Evolutionary conservation across 2,797 vertebrate genomes (phyloP), one percentile per base, ranked within the genome.

Genomic region (Todus mexicanus): DNA sequence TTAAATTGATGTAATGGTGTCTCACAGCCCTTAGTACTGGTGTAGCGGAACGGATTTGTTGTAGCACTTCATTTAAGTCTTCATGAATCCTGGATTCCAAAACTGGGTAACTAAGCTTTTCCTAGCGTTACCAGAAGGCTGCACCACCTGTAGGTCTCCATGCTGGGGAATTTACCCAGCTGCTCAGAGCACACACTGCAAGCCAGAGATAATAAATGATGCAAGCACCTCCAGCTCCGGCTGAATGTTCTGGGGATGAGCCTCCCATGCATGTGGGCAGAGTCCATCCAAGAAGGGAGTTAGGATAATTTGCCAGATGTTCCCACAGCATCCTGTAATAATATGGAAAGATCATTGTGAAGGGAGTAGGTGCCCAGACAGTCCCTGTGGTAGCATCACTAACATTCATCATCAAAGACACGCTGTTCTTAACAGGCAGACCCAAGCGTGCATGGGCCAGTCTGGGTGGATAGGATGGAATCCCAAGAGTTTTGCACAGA

Each of bases 301-400:
- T 69, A 69, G 76, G 76, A 90, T 48, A 2, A 60, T 81, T 75
- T 92, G 91, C 87, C 92, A 90, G 89, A 37, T 83, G 76, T 85
- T 94, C 87, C 89, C 84, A 90, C 87, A 50, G 42, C 75, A 87
- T 89, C 93, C 87, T 91, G 85, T 75, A 70, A 78, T 89, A 56
- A 75, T 4, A 59, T 40, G 47, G 76, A 61, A 60, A 56, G 70
- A 59, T 75, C 40, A 6, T 4, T 91, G 73, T 53, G 65, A 1
- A 5, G 79, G 73, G 70, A 74, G 75, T 77, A 80, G 75, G 72
- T 91, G 89, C 69, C 69, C 91, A 83, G 84, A 50, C 75, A 35
- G 69, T 53, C 65, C 22, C 84, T 48, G 89, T 15, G 68, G 91
- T 40, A 80, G 76, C 91, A 81, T 69, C 87, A 70, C 3, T n/a